Percentiles rank a stretch among this genome's conserved stretches.
Evolutionary conservation across 1,140 invertebrate genomes (phyloP).

Genomic region (Pseudomyrmex concolor): DNA sequence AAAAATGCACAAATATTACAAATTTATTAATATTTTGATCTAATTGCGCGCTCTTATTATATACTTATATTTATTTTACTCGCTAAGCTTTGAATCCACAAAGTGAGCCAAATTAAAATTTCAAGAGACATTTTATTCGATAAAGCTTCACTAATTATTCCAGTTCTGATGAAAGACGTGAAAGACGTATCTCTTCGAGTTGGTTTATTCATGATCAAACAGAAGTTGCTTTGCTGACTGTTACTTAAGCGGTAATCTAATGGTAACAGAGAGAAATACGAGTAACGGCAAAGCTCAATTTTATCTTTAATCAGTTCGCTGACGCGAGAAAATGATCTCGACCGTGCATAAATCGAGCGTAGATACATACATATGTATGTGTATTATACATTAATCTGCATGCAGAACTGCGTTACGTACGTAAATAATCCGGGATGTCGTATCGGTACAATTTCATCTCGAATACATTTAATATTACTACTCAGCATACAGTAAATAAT

Average conservation of each 20-base stretch:
- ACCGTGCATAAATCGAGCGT: neutral
- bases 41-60: neutral
- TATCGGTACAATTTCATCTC: neutral
- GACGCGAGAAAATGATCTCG: conserved; percentile 20
- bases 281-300: conserved; percentile 7
- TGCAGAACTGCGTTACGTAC: conserved; percentile 11
- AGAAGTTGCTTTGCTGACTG: conserved; percentile 12
- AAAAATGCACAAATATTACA: neutral
- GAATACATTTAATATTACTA: no score
- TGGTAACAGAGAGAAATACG: conserved; percentile 32
- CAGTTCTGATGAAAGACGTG: neutral
- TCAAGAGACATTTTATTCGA: neutral
- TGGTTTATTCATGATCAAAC: conserved; percentile 41
- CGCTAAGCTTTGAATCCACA: neutral
- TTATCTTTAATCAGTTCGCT: conserved; percentile 47
- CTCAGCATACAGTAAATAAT: neutral
- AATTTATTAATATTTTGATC: neutral
- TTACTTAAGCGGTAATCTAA: conserved; percentile 40
- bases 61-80: neutral
- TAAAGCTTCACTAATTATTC: neutral
- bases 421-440: conserved; percentile 35
- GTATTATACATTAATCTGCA: conserved; percentile 24
- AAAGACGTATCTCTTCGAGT: neutral
- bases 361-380: neutral
- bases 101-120: neutral